Conservation (phyloP, 2,888 invertebrate genomes). For the Aleiodes testaceus region DNA sequence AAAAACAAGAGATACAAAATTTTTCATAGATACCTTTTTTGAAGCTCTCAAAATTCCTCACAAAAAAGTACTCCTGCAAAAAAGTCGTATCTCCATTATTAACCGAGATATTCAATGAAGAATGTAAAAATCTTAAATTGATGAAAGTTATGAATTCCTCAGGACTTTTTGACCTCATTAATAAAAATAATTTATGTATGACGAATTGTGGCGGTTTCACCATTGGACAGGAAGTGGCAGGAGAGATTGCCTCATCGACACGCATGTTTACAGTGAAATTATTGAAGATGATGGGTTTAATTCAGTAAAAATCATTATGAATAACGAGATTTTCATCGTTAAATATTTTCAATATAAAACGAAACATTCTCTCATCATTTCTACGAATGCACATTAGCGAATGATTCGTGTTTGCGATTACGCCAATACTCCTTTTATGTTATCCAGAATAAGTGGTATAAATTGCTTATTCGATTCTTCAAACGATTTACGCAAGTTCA, state of each 20-base stretch:
- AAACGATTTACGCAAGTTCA: conserved; percentile 42
- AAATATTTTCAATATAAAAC: conserved; percentile 7
- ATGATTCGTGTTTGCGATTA: conserved; percentile 42
- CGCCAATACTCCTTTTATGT: conserved; percentile 36
- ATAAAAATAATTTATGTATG: conserved; percentile 4
- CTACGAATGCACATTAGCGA: not conserved
- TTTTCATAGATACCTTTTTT: too few species aligned
- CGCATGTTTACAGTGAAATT: not conserved
- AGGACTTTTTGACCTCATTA: too few species aligned
- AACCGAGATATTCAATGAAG: too few species aligned
- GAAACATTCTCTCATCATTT: conserved; percentile 4
- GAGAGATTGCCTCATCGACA: conserved; percentile 18
- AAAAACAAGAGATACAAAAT: too few species aligned
- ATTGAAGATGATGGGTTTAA: not conserved
- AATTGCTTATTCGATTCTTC: conserved; percentile 9
- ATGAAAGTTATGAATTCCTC: too few species aligned
- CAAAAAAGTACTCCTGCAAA: too few species aligned
- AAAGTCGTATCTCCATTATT: too few species aligned
- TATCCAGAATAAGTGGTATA: conserved; percentile 29
- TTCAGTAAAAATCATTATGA: not conserved
- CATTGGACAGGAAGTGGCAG: conserved; percentile 5
- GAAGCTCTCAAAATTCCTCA: too few species aligned
- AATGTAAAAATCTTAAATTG: too few species aligned
- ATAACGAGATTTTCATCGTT: conserved; percentile 11
- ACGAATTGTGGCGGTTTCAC: conserved; percentile 12